Base-by-base conservation (phyloP, 2,888 invertebrate species). In the Brenthis ino region DNA sequence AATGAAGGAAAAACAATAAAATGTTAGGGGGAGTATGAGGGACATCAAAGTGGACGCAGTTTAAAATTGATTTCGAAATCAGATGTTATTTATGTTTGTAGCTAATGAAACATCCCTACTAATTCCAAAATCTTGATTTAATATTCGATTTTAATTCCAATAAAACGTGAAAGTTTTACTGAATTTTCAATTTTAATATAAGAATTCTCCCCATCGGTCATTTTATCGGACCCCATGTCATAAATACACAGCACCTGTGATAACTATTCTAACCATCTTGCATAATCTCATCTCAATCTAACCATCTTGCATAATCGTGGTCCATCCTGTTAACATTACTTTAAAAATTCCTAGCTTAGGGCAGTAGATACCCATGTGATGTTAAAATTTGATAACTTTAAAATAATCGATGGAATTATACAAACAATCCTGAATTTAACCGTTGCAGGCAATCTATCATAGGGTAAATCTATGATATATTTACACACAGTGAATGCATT, bases 1-100 rank as follows among this genome's bases (percentile, higher is more conserved):
- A 92, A 89, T 86, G 85, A 72, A 84, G 85, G 88, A 88, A 91
- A 90, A 93, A 92, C 92, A 91, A 92, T 91, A 91, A 93, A 91
- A 86, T 76, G 73, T 70, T 72, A 76, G 80, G 80, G 80, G 80
- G 77, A 75, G 76, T 80, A 77, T 77, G 77, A 79, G 81, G 81
- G 82, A 82, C 80, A 80, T 79, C 77, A 78, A 78, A 79, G 79
- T 86, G 85, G 85, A 85, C 84, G 79, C 74, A 83, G 73, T 89
- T 89, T 88, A 88, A 89, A 91, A 87, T 89, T 88, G 85, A 87
- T 87, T 85, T 77, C 72, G 79, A 72, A 77, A 77, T 77, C 78
- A 72, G 74, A 68, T 67, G 24, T 64, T 69, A 58, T 60, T 43
- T 33, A 55, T 55, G 6, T 57, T 20, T 14, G 1, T 43, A 33